These are phyloP conservation scores for Bujurquina vittata DNA, from an alignment of 2,113 vertebrate species.

Conservation along the genomic window DNA sequence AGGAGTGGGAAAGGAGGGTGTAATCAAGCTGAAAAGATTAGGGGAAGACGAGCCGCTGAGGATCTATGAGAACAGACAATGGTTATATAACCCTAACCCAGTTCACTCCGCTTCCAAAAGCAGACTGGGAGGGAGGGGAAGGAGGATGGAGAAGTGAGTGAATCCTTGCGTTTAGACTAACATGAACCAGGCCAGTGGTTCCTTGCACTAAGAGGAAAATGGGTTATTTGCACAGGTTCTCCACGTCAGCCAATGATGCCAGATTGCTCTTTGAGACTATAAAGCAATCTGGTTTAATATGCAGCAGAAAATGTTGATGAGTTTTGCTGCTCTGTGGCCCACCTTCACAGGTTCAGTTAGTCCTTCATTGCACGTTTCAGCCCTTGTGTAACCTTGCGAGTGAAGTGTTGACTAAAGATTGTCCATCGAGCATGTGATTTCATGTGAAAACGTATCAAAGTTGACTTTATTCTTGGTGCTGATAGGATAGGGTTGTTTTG, in stretches of 20 bases:
- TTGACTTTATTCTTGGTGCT: neutral
- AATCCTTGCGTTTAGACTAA: conserved; percentile 31
- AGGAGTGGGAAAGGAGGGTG: conserved; percentile 61
- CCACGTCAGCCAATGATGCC: neutral
- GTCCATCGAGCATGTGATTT: conserved; percentile 18
- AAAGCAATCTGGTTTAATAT: neutral
- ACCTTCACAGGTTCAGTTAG: neutral
- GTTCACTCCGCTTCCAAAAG: conserved; percentile 61
- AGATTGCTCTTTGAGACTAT: neutral
- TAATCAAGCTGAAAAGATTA: conserved; percentile 82
- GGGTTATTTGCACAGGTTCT: neutral
- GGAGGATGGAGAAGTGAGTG: conserved; percentile 33
- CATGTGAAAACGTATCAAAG: conserved; percentile 9
- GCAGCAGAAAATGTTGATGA: neutral
- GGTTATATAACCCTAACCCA: conserved; percentile 78
- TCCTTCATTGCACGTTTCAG: neutral
- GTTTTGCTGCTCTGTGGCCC: neutral
- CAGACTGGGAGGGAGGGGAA: conserved; percentile 31
- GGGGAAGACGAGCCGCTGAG: conserved; percentile 74
- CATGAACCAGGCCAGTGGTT: conserved; percentile 23
- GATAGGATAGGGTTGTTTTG: conserved; percentile 21
- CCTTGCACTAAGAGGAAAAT: conserved; percentile 16
- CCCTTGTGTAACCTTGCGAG: neutral
- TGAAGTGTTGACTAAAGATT: conserved; percentile 36
- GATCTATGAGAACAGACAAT: conserved; percentile 74